These are phyloP conservation scores for Eupeodes latifasciatus DNA, from an alignment of 2,888 invertebrate genomes.

Conservation along the genomic window DNA sequence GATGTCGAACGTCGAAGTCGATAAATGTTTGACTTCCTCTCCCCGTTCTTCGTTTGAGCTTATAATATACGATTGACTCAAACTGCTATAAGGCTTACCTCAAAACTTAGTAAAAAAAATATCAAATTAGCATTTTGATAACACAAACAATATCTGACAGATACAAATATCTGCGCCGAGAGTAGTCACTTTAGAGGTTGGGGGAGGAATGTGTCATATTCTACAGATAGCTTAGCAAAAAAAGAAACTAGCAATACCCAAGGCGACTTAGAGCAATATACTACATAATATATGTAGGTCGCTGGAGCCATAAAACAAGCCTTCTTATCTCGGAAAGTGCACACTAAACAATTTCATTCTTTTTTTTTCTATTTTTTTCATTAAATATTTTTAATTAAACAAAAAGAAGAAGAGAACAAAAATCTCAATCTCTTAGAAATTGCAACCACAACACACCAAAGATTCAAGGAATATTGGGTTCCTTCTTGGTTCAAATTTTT, in stretches of 20 bases:
- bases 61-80: not conserved
- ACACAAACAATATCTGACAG: constrained; percentile 49
- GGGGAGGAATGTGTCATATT: constrained; percentile 40
- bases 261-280: not conserved
- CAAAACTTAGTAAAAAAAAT: constrained; percentile 24
- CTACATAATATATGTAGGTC: constrained; percentile 46
- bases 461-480: not conserved
- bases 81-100: constrained; percentile 14
- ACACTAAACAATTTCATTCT: constrained; percentile 45
- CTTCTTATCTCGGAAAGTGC: constrained; percentile 56
- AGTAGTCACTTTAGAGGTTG: not conserved
- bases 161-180: not conserved
- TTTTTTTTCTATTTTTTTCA: not conserved
- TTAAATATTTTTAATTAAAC: constrained; percentile 31
- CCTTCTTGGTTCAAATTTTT: not conserved
- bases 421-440: constrained; percentile 9
- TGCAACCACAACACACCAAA: constrained; percentile 37
- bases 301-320: constrained; percentile 40
- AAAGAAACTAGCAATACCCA: constrained; percentile 29
- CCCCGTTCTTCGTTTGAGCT: not conserved
- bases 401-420: constrained; percentile 1
- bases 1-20: not conserved
- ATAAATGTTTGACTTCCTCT: constrained; percentile 1
- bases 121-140: constrained; percentile 62
- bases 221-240: constrained; percentile 11